A percentile compares a stretch with the other conserved stretches of the same genome.
phyloP scores from a whole-genome alignment of 2,113 vertebrate genomes.

The Naja naja region DNA sequence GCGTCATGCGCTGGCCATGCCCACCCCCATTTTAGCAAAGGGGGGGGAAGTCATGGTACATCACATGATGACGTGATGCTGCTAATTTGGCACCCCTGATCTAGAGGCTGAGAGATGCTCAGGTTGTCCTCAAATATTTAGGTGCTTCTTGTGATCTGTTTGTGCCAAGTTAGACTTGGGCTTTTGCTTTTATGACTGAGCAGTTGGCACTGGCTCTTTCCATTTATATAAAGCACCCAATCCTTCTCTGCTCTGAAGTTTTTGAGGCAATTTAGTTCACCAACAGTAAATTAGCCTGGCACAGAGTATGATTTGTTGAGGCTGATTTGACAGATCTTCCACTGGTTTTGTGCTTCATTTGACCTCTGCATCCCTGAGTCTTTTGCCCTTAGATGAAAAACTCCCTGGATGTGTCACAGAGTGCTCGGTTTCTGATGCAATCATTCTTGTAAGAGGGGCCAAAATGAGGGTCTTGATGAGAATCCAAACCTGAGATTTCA shows the following conservation, averaged over 20 bases:
- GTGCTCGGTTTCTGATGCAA: background rate
- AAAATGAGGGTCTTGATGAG: background rate
- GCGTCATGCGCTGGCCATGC: no score
- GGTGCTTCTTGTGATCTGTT: background rate
- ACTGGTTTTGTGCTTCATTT: background rate
- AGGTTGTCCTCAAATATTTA: background rate
- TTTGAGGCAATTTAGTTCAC: background rate
- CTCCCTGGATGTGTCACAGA: background rate
- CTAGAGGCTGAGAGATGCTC: background rate
- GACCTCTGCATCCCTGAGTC: background rate
- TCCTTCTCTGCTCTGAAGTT: background rate
- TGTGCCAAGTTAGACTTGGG: background rate
- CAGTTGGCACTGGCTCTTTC: background rate
- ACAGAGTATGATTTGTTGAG: background rate
- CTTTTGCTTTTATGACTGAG: background rate
- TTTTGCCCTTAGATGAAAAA: background rate
- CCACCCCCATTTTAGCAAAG: no score
- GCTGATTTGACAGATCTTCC: background rate
- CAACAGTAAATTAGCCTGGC: background rate
- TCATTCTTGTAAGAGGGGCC: conserved; percentile 10
- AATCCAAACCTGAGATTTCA: background rate
- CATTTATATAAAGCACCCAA: background rate
- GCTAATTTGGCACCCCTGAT: no score
- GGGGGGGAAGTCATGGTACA: no score
- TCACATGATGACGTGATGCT: no score